A percentile compares a stretch with the other conserved stretches of the same genome.
Evolutionary conservation across 2,888 invertebrate genomes (phyloP).

Genomic region (Thysanoteuthis rhombus): DNA sequence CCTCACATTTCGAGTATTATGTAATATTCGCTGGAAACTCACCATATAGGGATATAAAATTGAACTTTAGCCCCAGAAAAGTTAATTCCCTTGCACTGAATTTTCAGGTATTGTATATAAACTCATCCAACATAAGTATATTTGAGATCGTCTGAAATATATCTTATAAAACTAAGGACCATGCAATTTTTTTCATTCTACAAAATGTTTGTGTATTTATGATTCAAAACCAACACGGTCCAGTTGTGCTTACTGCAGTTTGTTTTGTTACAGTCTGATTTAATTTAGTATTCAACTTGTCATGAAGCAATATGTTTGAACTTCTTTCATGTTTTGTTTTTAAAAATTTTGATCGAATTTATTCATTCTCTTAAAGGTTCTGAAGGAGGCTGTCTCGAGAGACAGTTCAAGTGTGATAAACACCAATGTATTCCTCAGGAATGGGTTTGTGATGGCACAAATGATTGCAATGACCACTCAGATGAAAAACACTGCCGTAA

Average conservation of each 20-base stretch:
- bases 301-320: background rate
- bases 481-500: conserved; percentile 34
- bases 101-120: too few species aligned
- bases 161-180: too few species aligned
- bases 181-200: background rate
- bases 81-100: too few species aligned
- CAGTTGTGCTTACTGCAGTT: too few species aligned
- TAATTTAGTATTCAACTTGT: background rate
- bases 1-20: too few species aligned
- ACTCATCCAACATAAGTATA: too few species aligned
- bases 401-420: conserved; percentile 12
- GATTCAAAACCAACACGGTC: background rate
- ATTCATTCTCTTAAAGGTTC: background rate
- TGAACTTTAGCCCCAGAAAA: too few species aligned
- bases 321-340: background rate
- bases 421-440: conserved; percentile 16
- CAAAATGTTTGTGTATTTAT: background rate
- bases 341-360: too few species aligned
- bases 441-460: background rate
- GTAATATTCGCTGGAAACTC: too few species aligned
- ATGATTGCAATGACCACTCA: conserved; percentile 32
- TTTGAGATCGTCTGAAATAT: too few species aligned
- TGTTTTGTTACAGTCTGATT: background rate
- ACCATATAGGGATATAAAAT: too few species aligned
- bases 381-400: background rate